Conservation (phyloP, 2,113 vertebrate genomes). For the Opisthocomus hoazin region DNA sequence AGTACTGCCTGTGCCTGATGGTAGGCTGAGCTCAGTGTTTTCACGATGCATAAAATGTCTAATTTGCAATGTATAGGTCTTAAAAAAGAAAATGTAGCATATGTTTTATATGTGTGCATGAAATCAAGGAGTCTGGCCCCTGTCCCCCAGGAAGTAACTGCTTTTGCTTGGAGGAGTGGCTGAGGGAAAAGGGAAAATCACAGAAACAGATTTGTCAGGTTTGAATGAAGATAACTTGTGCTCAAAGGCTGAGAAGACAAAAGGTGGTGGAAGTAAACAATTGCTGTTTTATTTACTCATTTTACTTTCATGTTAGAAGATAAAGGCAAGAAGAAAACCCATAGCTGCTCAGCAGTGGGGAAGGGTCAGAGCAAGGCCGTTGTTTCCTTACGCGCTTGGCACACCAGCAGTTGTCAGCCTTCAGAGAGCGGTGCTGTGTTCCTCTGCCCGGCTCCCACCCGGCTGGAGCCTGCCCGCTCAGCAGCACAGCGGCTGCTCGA, state of each 20-base stretch:
- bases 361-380: background rate
- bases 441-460: background rate
- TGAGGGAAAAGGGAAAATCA: background rate
- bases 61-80: background rate
- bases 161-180: background rate
- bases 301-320: background rate
- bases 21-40: background rate
- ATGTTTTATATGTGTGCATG: background rate
- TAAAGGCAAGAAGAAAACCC: background rate
- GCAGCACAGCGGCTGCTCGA: fast-evolving
- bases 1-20: background rate
- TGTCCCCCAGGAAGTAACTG: background rate
- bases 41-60: background rate
- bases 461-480: fast-evolving
- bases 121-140: background rate
- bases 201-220: background rate
- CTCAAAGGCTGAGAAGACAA: background rate
- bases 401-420: background rate
- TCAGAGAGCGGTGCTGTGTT: background rate
- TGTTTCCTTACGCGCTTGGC: background rate
- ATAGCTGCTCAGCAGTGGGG: background rate
- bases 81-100: background rate
- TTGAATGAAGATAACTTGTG: background rate
- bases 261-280: background rate
- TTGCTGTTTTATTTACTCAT: background rate